Evolutionary conservation across 1,140 invertebrate species (phyloP), one percentile per base, ranked within the genome.

Genomic region (Drosophila serrata): DNA sequence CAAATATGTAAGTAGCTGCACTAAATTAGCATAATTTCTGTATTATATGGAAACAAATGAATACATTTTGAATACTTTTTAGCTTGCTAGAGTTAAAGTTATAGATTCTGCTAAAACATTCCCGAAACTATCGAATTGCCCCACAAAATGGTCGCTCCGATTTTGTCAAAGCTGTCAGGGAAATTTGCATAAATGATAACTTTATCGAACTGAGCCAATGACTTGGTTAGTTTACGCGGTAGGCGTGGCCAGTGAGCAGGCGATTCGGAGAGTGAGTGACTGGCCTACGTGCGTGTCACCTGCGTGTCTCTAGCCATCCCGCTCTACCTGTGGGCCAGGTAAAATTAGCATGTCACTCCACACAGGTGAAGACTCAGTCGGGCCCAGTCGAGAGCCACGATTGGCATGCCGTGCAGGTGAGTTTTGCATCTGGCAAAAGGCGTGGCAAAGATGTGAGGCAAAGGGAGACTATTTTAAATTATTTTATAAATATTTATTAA

Each of bases 181-280:
- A 67, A 79, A 90, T 90, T 90, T 81, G 85, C 85, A 90, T 90
- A 90, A 85, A 79, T 90, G 85, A 90, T 90, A 90, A 85, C 85
- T 90, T 81, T 81, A 90, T 90, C 77, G 81, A 69, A 45, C 70
- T 61, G 51, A 60, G 51, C 81, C 85, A 85, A 78, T 90, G 75
- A 75, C 56, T 75, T 75, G 65, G 65, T 61, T 42, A 74, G 70
- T 64, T 62, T 42, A 48, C 56, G 37, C 43, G 40, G 63, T 48
- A 59, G 84, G 84, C 84, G 84, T 87, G 85, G 63, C 61, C 70
- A 75, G 37, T 75, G 70, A 62, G 48, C 29, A 35, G 42, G 27
- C n/a, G 55, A 68, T 15, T 57, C 61, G 62, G 62, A 22, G 49
- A 53, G 51, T 27, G 72, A 75, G 35, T 62, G 63, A 64, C 81